Percentiles rank a stretch among this genome's conserved stretches.
These are phyloP conservation scores for Astropecten irregularis DNA, from an alignment of 53 echinoderm and acorn worm species.

Conservation along the genomic window DNA sequence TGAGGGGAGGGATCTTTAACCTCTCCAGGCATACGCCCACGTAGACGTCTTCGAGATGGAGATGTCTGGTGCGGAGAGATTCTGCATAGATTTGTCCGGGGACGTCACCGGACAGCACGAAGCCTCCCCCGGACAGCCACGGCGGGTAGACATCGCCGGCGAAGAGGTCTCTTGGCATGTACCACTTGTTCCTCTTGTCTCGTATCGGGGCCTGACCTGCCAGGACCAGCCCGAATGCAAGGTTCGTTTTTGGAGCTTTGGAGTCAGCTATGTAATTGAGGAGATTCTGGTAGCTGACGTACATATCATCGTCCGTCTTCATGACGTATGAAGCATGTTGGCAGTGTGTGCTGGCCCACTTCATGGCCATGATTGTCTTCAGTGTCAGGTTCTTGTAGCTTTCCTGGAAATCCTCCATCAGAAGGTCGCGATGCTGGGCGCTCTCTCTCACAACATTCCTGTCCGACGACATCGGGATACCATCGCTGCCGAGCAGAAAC, in stretches of 20 bases:
- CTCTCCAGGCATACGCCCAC: conserved; percentile 65
- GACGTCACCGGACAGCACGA: conserved; percentile 67
- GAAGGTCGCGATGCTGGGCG: conserved; percentile 29
- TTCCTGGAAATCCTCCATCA: conserved; percentile 67
- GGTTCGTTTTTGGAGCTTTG: conserved; percentile 21
- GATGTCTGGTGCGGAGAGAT: conserved; percentile 46
- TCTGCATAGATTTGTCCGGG: conserved; percentile 52
- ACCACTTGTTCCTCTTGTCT: conserved; percentile 67
- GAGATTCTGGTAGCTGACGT: conserved; percentile 52
- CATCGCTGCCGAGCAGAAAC: conserved; percentile 16
- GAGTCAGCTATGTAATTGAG: conserved; percentile 33
- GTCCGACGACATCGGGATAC: neutral
- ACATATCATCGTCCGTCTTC: conserved; percentile 77
- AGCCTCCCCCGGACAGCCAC: conserved; percentile 66
- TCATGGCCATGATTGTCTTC: conserved; percentile 72
- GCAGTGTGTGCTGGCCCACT: conserved; percentile 67
- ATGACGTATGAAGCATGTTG: conserved; percentile 53
- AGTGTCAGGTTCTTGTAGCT: conserved; percentile 60
- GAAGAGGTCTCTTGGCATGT: conserved; percentile 49
- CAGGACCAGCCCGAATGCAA: conserved; percentile 46
- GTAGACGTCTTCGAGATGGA: conserved; percentile 67
- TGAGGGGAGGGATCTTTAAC: conserved; percentile 27
- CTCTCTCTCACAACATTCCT: conserved; percentile 26
- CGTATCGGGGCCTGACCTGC: conserved; percentile 55
- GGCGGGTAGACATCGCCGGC: conserved; percentile 56